A percentile compares a stretch with the other conserved stretches of the same genome.
These are phyloP conservation scores for Cephalotes varians DNA, from an alignment of 2,888 invertebrate species.

Conservation along the genomic window DNA sequence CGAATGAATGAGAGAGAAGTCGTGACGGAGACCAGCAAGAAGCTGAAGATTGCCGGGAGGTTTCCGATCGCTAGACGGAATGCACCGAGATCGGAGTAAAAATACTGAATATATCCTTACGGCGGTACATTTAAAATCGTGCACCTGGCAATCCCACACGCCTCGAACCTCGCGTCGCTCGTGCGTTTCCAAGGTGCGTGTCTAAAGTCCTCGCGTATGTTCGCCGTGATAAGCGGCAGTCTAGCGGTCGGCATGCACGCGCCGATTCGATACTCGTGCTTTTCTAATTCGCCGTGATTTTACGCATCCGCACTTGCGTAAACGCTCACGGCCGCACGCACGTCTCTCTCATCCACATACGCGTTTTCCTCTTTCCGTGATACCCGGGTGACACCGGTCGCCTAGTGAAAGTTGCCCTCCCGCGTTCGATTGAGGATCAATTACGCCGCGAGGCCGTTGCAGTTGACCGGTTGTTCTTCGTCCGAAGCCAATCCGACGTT, in stretches of 20 bases:
- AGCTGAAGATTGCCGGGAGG: not conserved
- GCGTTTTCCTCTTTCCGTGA: not conserved
- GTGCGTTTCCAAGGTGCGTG: conserved; percentile 35
- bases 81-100: not conserved
- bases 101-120: not conserved
- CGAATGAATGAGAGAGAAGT: not conserved
- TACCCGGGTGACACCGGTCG: conserved; percentile 38
- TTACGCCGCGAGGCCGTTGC: conserved; percentile 4
- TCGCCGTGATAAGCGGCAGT: conserved; percentile 32
- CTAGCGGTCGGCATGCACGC: conserved; percentile 13
- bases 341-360: not conserved
- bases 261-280: not conserved
- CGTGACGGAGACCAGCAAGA: not conserved
- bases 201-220: conserved; percentile 45
- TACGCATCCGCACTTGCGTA: conserved; percentile 33
- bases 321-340: not conserved
- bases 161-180: not conserved
- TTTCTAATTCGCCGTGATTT: not conserved
- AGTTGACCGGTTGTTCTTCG: conserved; percentile 15
- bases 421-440: conserved; percentile 49
- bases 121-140: not conserved
- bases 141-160: not conserved
- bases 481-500: not conserved
- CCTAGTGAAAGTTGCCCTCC: conserved; percentile 61
- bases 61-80: not conserved